Evolutionary conservation across 2,888 invertebrate species (phyloP).

Genomic region (Tuberolachnus salignus): DNA sequence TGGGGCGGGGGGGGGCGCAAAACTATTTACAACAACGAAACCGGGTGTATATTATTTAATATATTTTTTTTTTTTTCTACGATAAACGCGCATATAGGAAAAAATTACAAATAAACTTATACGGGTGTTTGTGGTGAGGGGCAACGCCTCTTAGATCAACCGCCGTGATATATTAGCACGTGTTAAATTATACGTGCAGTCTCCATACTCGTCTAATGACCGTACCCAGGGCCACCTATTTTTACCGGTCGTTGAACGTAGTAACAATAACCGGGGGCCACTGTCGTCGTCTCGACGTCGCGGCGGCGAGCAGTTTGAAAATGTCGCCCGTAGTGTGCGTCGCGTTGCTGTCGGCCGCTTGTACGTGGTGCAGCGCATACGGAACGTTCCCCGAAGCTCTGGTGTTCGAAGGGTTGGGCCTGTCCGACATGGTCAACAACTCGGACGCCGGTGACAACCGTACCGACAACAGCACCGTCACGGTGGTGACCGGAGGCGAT

Average conservation of each 20-base stretch:
- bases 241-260: constrained; percentile 23
- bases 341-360: not conserved
- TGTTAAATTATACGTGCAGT: too few species aligned
- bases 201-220: too few species aligned
- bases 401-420: constrained; percentile 29
- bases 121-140: too few species aligned
- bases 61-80: too few species aligned
- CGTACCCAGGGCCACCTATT: too few species aligned
- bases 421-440: constrained; percentile 19
- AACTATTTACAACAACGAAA: too few species aligned
- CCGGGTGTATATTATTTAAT: too few species aligned
- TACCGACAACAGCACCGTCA: not conserved
- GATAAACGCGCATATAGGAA: too few species aligned
- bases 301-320: constrained; percentile 6
- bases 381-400: constrained; percentile 15
- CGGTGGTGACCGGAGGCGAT: constrained; percentile 4
- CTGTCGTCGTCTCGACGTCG: not conserved
- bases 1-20: too few species aligned
- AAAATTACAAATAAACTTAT: too few species aligned
- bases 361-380: not conserved
- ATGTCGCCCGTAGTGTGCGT: constrained; percentile 2
- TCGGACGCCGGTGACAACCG: not conserved
- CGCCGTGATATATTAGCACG: too few species aligned
- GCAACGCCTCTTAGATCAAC: too few species aligned
- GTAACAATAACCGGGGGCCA: not conserved